Evolutionary conservation across 53 echinoderm and acorn worm species (phyloP), one percentile per base, ranked within the genome.

Genomic region (Pentamera pediparva): DNA sequence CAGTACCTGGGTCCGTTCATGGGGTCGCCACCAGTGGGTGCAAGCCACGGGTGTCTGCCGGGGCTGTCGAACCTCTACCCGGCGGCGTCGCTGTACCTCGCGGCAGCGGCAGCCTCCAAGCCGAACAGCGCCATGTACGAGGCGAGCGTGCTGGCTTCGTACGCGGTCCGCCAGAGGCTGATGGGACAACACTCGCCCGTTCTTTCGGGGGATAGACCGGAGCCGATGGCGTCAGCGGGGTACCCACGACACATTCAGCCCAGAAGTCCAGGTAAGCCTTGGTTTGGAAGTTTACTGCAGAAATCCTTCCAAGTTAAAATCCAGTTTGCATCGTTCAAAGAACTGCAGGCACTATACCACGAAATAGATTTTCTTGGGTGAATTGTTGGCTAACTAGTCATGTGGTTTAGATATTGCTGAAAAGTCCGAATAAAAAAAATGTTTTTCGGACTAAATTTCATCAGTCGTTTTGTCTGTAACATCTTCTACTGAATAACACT

Each of bases 51-150:
- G 41, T 67, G 67, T 29, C 4, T 67, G 39, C 67, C 83, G 9
- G 76, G 76, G 22, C 62, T 86, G 20, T 84, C 87, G 9, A 79
- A 79, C 0, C 75, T 92, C 61, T 87, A 87, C 49, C 92, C 92
- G 31, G 87, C 92, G 35, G 72, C 86, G 20, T 81, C 86, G 76
- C 56, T 86, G 0, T 92, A 92, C 84, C 87, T 92, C 36, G 91
- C 91, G 3, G 83, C 83, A 28, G 83, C 83, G 19, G 76, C 76
- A 50, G 83, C 83, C 15, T 83, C 83, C 19, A 67, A 67, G 39
- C 67, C 67, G 25, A 67, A 45, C 7, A 39, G 45, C 29, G 27
- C 67, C 15, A 67, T 67, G 67, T 67, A 67, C n/a, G 67, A 67
- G 39, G 67, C 67, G 20, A 67, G 67, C 47, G 45, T 67, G 67